Evolutionary conservation across 2,888 invertebrate genomes (phyloP).

Genomic region (Tetrapedia diversipes): DNA sequence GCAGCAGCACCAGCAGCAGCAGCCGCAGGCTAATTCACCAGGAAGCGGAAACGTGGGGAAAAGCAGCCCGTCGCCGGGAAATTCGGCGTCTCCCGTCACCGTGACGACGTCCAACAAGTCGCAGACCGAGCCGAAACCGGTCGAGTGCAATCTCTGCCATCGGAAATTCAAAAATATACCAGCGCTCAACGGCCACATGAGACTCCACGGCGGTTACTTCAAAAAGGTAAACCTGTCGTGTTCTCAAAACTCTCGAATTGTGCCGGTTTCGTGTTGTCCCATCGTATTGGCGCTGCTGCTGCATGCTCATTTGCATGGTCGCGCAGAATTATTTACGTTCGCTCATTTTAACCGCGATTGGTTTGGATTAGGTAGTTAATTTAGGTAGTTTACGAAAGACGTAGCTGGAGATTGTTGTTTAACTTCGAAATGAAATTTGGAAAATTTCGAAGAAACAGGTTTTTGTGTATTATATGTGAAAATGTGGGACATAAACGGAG

Average conservation of each 20-base stretch:
- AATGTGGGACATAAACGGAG: too few species aligned
- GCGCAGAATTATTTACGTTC: too few species aligned
- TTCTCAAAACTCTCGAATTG: not conserved
- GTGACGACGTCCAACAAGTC: conserved; percentile 80
- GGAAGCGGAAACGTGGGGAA: conserved; percentile 78
- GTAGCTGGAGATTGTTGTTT: too few species aligned
- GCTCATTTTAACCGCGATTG: too few species aligned
- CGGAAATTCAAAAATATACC: conserved; percentile 98
- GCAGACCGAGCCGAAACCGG: conserved; percentile 90
- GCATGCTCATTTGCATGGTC: too few species aligned
- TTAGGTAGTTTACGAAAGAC: too few species aligned
- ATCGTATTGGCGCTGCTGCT: too few species aligned
- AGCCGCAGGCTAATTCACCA: conserved; percentile 78
- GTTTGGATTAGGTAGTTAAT: too few species aligned
- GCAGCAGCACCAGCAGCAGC: conserved; percentile 74
- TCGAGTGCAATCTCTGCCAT: conserved; percentile 97
- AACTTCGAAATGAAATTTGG: too few species aligned
- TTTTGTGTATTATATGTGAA: too few species aligned
- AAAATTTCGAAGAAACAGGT: too few species aligned
- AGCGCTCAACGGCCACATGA: conserved; percentile 98
- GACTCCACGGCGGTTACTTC: conserved; percentile 98
- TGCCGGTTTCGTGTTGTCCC: too few species aligned
- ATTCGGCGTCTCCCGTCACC: conserved; percentile 78
- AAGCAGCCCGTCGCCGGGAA: conserved; percentile 77
- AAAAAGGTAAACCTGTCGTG: conserved; percentile 89